Evolutionary conservation across 2,113 vertebrate species (phyloP), one percentile per base, ranked within the genome.

Genomic region (Daboia siamensis): DNA sequence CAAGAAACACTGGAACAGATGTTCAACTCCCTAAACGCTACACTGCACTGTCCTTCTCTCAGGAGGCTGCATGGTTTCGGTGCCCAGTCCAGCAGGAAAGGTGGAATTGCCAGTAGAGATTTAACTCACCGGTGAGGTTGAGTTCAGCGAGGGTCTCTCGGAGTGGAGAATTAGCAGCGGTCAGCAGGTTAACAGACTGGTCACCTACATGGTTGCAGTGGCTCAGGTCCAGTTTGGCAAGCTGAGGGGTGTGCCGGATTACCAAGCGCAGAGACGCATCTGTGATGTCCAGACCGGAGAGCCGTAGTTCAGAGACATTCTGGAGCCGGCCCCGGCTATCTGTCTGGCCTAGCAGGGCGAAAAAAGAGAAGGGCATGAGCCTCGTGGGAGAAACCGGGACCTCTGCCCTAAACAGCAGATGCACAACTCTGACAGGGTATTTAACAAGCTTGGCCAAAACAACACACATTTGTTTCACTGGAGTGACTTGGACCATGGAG

Each of bases 321-420:
- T 98, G 98, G 94, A 99, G 98, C 17, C 98, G 97, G 7, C 98
- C 98, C 44, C 98, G 96, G 94, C 96, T 98, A 84, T 98, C 98
- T 0, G 98, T 97, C 94, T 98, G 97, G 93, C 98, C 98, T 98
- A 95, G 4, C 12, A 9, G 87, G 20, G 8, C 0, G 93, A 80
- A 3, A 39, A 51, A 2, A 21, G 10, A 39, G 88, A 86, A 0
- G 1, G 13, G 55, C 33, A 15, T 52, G 74, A 61, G 26, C 33
- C 26, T 39, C 69, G 17, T 1, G 17, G 74, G 33, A 80, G 1
- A 17, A 80, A 7, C 15, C 17, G 0, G 33, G 74, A 80, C 15
- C 69, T 74, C 2, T 44, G 74, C 33, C 33, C 74, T 80, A 3
- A 39, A 80, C 3, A 5, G 33, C 69, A 55, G 54, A 51, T 1